phyloP scores from a whole-genome alignment of 2,797 vertebrate genomes.

The Oreochromis mossambicus region DNA sequence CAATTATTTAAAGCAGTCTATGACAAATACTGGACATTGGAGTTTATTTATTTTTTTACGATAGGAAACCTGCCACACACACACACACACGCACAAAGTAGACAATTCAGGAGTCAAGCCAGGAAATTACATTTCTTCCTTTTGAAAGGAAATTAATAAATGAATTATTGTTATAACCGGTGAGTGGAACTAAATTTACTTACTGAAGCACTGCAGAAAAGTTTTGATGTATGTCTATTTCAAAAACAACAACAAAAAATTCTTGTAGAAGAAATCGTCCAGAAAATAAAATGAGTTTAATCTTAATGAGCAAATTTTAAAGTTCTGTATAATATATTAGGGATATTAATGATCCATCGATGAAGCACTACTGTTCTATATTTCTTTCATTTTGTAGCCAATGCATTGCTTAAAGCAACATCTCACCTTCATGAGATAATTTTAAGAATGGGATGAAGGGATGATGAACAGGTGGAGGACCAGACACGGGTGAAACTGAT shows the following conservation, averaged over 20 bases:
- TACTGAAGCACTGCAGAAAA: neutral
- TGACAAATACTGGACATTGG: neutral
- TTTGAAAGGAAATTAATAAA: neutral
- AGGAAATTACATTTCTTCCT: neutral
- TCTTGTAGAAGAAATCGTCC: neutral
- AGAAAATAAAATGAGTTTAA: neutral
- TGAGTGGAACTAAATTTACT: neutral
- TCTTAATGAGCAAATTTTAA: neutral
- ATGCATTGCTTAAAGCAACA: neutral
- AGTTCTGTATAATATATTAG: neutral
- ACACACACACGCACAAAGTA: neutral
- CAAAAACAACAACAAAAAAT: neutral
- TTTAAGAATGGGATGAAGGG: neutral
- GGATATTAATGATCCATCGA: neutral
- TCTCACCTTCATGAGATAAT: neutral
- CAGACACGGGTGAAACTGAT: rapidly evolving
- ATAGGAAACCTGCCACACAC: neutral
- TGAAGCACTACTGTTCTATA: neutral
- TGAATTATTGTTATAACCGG: neutral
- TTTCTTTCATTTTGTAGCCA: neutral
- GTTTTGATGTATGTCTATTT: neutral
- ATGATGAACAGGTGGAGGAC: neutral
- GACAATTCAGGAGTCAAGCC: neutral
- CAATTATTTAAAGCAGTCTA: neutral
- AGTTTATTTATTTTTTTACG: neutral